Base-by-base conservation (phyloP, 2,888 invertebrate genomes). In the Drosophila fulvimacula region DNA sequence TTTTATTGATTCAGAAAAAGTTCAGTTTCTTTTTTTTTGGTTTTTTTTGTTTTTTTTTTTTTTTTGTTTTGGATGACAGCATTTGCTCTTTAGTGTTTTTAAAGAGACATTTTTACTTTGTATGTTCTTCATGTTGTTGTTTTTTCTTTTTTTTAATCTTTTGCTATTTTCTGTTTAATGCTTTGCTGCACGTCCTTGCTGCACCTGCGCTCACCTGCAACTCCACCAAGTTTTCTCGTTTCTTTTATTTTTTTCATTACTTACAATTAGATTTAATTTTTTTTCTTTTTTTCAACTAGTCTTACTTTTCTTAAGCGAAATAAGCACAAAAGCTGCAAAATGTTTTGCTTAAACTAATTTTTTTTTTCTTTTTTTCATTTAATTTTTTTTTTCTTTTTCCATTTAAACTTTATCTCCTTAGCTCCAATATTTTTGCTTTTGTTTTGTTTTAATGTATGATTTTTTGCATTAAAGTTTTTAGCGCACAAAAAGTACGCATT, bases 1-100 rank as follows among this genome's bases (percentile, higher is more conserved):
- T 84, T 91, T 91, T 91, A 91, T 91, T 91, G 90, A 91, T 90
- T 91, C 91, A 91, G 91, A 91, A 91, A 91, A 91, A 90, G 88
- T 84, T 79, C 84, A 82, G 88, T 89, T 84, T 73, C 81, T 65
- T 84, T 81, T 80, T 53, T n/a, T 76, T 70, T 5, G 61, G 59
- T 91, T 88, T 87, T 76, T 82, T 73, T 84, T 90, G 91, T 91
- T 90, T 90, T 76, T 77, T n/a, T 38, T 81, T 7, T 4, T 38
- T 3, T 75, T 70, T 69, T 57, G 9, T 46, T 86, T 82, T 82
- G 76, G 79, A 78, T 83, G 79, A 82, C 82, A 82, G 75, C 69
- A 71, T 73, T 81, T 73, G 57, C 39, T 74, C 67, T 71, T 73
- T 65, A 64, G 57, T 69, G 56, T 36, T 21, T 66, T 70, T 62